Base-by-base conservation (phyloP, 2,797 vertebrate species). In the Muscicapa comitata region DNA sequence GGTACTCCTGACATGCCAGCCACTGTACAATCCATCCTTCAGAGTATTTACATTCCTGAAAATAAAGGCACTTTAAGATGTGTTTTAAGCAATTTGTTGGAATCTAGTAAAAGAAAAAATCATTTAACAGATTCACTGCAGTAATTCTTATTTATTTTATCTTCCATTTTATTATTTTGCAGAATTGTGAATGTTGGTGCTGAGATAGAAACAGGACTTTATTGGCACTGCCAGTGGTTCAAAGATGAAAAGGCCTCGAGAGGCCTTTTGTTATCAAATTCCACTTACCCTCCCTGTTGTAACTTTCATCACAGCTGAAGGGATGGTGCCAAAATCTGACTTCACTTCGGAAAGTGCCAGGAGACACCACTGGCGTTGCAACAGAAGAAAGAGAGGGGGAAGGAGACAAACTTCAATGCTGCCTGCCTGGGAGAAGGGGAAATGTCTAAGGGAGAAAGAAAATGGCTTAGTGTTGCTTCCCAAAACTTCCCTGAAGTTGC, bases 231-330 rank as follows among this genome's bases (percentile, higher is more conserved):
- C 53, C 75, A 94, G 62, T 88, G 62, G 85, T 87, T 91, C 89
- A 96, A 93, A 91, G 92, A 97, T 91, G 94, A 96, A 97, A 95
- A 93, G 74, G 70, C 86, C 90, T 84, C 59, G 0, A 61, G 95
- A 88, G 85, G 48, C 50, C 89, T 91, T 96, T 93, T 96, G 93
- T 95, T 96, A 97, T 96, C 95, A 94, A 96, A 91, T 95, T 96
- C 94, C 82, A 91, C 85, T 97, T 86, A 90, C 62, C 70, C 93
- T 93, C 94, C 83, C 77, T 63, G 47, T 72, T 88, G 86, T 90
- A 95, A 90, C 79, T 95, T 95, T 93, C 95, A 93, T 94, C 92
- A 90, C 70, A 94, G 59, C 47, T 86, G 71, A 96, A 90, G 65
- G 28, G 74, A 81, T 2, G 4, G 40, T 94, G 95, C 96, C 94